Percentiles rank a stretch among this genome's conserved stretches.
Evolutionary conservation across 1,140 invertebrate species (phyloP).

Genomic region (Magallana ariakensis): DNA sequence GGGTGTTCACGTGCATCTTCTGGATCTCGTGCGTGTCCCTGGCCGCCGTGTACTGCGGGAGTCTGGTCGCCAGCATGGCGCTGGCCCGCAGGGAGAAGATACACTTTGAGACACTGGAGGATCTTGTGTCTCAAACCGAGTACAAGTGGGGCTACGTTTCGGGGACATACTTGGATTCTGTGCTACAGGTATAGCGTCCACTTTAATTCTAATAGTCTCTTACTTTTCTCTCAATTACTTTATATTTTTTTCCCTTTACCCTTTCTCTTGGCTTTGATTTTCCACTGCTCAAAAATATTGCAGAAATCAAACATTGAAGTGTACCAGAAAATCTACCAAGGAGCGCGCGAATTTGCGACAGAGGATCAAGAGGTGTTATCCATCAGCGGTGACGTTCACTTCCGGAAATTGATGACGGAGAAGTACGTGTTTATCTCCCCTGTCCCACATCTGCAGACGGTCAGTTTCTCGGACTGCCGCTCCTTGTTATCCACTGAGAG

Average conservation of each 20-base stretch:
- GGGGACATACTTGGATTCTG: constrained; percentile 48
- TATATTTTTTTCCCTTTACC: too few relatives aligned
- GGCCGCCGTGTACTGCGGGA: constrained; percentile 95
- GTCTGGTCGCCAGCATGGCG: constrained; percentile 94
- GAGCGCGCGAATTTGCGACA: neutral
- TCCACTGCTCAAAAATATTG: too few relatives aligned
- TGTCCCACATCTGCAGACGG: neutral
- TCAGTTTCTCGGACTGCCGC: constrained; percentile 27
- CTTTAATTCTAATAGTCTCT: neutral
- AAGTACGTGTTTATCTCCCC: constrained; percentile 25
- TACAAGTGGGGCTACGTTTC: constrained; percentile 62
- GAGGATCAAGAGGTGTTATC: neutral
- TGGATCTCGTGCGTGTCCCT: constrained; percentile 95
- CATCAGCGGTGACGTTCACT: neutral
- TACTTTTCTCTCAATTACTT: too few relatives aligned
- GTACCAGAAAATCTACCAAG: neutral
- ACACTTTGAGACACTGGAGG: constrained; percentile 60
- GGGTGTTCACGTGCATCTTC: constrained; percentile 90
- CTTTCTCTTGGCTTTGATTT: too few relatives aligned
- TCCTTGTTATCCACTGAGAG: neutral
- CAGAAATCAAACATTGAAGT: constrained; percentile 6
- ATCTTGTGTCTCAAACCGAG: constrained; percentile 55
- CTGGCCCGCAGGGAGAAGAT: constrained; percentile 81
- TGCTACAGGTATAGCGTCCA: constrained; percentile 55
- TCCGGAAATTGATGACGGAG: neutral